Base-by-base conservation (phyloP, 2,888 invertebrate genomes). In the Andrena hattorfiana region DNA sequence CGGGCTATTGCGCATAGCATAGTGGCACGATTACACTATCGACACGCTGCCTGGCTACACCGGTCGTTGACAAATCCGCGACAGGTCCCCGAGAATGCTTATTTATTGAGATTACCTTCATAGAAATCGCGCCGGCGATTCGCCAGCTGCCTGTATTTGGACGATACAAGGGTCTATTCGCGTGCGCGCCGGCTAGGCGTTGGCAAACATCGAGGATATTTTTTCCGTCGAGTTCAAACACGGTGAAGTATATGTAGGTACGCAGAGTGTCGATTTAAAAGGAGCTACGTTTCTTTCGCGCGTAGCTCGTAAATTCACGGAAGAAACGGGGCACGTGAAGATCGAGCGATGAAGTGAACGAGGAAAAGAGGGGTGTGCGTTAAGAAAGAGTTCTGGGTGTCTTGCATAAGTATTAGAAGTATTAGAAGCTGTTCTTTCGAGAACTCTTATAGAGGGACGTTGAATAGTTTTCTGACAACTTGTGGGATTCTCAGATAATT, bases 91-190 rank as follows among this genome's bases (percentile, higher is more conserved):
- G 26, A 8, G 70, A 67, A 71, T 20, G 60, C 68, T 74, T 71
- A 83, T 78, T 83, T 83, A 83, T 83, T 28, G 83, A 59, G 51
- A 77, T 73, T 69, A 67, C 74, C 48, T 73, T 62, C 42, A 20
- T 26, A 51, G 81, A 59, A 30, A 64, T 20, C 28, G 48, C 69
- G 6, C 28, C 64, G 54, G 51, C 32, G 66, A 70, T 70, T 49
- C 7, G n/a, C 30, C 26, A 5, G 28, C 8, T 59, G 26, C 26
- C 35, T n/a, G 28, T 28, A 64, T 80, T 69, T 49, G 71, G 62
- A 32, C 62, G 56, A 30, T 48, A 23, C 26, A 5, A 13, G 54
- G n/a, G 71, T 79, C 66, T 16, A 42, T 42, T 35, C 35, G 10
- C 35, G 35, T 13, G 26, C 5, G 30, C 32, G 2, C 13, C 0